Evolutionary conservation across 2,888 invertebrate genomes (phyloP).

Genomic region (Invenusta paracnida): DNA sequence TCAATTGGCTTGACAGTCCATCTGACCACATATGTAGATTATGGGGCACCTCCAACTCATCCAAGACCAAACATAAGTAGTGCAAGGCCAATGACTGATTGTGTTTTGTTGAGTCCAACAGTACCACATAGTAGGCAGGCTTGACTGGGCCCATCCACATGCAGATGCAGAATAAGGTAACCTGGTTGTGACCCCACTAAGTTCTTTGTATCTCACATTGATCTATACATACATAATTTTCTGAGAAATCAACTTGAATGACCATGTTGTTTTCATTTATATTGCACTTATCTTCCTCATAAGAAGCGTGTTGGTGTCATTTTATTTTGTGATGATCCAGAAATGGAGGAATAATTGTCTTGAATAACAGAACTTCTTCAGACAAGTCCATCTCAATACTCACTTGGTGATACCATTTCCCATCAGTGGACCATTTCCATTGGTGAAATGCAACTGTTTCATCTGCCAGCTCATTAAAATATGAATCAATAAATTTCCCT

Average conservation of each 20-base stretch:
- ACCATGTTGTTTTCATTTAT: not conserved
- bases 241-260: not conserved
- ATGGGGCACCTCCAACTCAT: not conserved
- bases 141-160: not conserved
- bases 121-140: constrained; percentile 6
- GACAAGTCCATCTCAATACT: not conserved
- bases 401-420: not conserved
- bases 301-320: too few species aligned
- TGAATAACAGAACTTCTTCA: not conserved
- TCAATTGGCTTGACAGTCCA: not conserved
- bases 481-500: not conserved
- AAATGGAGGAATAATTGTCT: not conserved
- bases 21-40: not conserved
- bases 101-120: not conserved
- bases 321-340: not conserved
- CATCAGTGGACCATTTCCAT: not conserved
- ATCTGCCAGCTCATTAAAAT: not conserved
- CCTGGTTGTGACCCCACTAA: constrained; percentile 21
- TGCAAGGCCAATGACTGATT: not conserved
- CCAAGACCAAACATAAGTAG: not conserved
- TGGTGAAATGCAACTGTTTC: not conserved
- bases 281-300: not conserved
- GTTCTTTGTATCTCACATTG: not conserved
- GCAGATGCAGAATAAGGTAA: constrained; percentile 10
- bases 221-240: not conserved